Evolutionary conservation across 2,113 vertebrate genomes (phyloP).

Genomic region (Marcusenius ussheri): DNA sequence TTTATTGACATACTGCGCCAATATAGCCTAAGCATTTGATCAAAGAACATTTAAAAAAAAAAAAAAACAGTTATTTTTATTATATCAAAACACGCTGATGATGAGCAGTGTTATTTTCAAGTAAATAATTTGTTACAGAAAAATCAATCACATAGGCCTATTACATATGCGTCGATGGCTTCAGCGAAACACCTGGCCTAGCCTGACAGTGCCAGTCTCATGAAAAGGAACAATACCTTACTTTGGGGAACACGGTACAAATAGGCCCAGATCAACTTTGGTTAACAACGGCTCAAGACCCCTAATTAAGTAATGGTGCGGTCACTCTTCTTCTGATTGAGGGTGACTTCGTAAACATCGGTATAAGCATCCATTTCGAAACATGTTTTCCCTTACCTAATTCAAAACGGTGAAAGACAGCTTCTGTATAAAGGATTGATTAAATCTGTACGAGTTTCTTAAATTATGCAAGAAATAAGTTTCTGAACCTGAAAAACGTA

Average conservation of each 20-base stretch:
- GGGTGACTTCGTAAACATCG: slow-evolving; percentile 34
- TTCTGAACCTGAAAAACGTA: neutral
- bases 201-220: slow-evolving; percentile 64
- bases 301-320: slow-evolving; percentile 67
- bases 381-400: neutral
- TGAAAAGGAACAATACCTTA: slow-evolving; percentile 66
- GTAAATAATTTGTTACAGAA: neutral
- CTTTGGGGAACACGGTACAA: slow-evolving; percentile 60
- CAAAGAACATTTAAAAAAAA: neutral
- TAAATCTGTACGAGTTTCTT: neutral
- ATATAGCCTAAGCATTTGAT: neutral
- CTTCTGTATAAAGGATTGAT: neutral
- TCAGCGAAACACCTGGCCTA: slow-evolving; percentile 37
- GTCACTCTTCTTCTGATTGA: slow-evolving; percentile 56
- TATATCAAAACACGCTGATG: neutral
- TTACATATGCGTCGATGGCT: neutral
- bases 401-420: neutral
- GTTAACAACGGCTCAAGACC: slow-evolving; percentile 53
- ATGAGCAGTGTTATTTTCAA: neutral
- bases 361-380: neutral
- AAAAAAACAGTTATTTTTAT: neutral
- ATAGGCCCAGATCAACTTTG: slow-evolving; percentile 49
- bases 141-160: neutral
- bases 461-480: neutral
- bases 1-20: neutral